Percentiles rank a stretch among this genome's conserved stretches.
phyloP scores from a whole-genome alignment of 1,140 invertebrate species.

The Archegozetes longisetosus region DNA sequence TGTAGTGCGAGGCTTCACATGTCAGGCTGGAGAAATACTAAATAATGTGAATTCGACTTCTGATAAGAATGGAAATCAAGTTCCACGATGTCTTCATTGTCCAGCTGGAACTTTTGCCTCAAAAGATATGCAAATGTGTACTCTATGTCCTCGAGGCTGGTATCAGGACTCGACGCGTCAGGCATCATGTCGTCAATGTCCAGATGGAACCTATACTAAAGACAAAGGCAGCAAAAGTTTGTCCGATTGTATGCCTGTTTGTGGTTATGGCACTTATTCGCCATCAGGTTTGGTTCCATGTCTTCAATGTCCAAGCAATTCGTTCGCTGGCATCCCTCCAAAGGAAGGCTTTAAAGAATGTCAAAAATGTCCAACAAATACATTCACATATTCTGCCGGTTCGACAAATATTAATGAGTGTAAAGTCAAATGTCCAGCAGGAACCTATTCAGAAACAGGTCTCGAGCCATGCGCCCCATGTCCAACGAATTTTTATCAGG shows the following conservation, averaged over 20 bases:
- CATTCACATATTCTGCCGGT: constrained; percentile 78
- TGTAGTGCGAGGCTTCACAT: constrained; percentile 73
- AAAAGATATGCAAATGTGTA: constrained; percentile 66
- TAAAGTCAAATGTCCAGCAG: constrained; percentile 64
- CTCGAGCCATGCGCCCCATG: constrained; percentile 86
- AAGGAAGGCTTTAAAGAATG: constrained; percentile 84
- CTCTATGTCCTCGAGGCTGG: constrained; percentile 69
- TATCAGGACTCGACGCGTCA: constrained; percentile 83
- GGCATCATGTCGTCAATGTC: constrained; percentile 70
- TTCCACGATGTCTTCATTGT: constrained; percentile 84
- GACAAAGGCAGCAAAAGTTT: constrained; percentile 52
- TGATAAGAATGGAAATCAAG: constrained; percentile 27
- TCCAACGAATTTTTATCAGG: constrained; percentile 80
- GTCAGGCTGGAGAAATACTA: constrained; percentile 76
- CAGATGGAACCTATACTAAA: constrained; percentile 74
- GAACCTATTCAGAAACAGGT: constrained; percentile 84
- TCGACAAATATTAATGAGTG: constrained; percentile 64
- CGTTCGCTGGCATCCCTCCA: constrained; percentile 70
- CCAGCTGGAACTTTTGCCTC: constrained; percentile 84
- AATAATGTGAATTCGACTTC: constrained; percentile 64
- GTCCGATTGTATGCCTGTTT: constrained; percentile 47
- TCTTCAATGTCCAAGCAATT: constrained; percentile 82
- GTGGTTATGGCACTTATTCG: constrained; percentile 88
- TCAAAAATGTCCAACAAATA: constrained; percentile 68
- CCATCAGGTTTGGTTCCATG: constrained; percentile 86